Conservation (phyloP, 2,113 vertebrate genomes). For the Turnix velox region DNA sequence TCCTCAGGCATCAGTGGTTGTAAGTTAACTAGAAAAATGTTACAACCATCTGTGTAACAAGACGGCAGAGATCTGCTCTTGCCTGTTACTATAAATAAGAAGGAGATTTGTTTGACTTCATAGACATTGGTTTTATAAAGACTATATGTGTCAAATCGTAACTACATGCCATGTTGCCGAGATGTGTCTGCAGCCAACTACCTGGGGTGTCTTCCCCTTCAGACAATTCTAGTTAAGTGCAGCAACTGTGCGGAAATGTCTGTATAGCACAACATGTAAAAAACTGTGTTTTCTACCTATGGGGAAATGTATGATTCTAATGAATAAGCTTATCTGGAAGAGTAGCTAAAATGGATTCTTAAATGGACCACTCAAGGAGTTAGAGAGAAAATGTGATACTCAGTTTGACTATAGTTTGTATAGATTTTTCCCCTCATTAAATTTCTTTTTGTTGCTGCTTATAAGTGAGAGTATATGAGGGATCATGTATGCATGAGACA, state of each 20-base stretch:
- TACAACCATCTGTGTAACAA: constrained; percentile 73
- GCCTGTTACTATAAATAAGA: constrained; percentile 62
- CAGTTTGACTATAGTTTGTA: background rate
- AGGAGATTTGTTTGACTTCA: constrained; percentile 63
- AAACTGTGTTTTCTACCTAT: constrained; percentile 6
- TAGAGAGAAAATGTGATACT: background rate
- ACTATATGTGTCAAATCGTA: constrained; percentile 46
- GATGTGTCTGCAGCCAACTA: constrained; percentile 53
- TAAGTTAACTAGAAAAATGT: constrained; percentile 73
- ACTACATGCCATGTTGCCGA: constrained; percentile 12
- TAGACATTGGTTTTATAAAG: constrained; percentile 60
- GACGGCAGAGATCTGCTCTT: constrained; percentile 58
- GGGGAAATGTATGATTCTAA: constrained; percentile 23
- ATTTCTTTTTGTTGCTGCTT: background rate
- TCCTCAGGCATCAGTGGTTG: constrained; percentile 70
- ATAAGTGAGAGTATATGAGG: background rate
- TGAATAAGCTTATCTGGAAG: background rate
- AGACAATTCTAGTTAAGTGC: background rate
- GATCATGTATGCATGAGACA: background rate
- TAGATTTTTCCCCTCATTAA: background rate
- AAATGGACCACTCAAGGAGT: background rate
- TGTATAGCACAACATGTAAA: background rate
- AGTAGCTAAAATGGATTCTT: constrained; percentile 4
- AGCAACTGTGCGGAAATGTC: constrained; percentile 26
- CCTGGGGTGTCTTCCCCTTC: constrained; percentile 50